Evolutionary conservation across 2,888 invertebrate species (phyloP).

Genomic region (Dryadula phaetusa): DNA sequence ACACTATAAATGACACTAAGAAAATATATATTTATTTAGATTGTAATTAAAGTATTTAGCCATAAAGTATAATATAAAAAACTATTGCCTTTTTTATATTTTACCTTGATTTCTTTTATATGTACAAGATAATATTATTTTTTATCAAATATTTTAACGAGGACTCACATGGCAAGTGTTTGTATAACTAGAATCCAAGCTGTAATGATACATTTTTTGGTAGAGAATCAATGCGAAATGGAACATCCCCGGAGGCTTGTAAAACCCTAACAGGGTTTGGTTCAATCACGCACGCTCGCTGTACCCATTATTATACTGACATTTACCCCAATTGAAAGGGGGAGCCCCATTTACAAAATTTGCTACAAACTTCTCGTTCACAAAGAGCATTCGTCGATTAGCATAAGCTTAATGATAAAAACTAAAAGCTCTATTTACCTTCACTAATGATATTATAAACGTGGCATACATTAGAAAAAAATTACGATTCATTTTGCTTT

Average conservation of each 20-base stretch:
- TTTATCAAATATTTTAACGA: conserved; percentile 11
- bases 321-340: conserved; percentile 42
- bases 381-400: conserved; percentile 26
- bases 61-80: too few species aligned
- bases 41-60: too few species aligned
- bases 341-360: conserved; percentile 35
- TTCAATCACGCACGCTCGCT: conserved; percentile 45
- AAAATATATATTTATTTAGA: too few species aligned
- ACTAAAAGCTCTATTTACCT: background rate
- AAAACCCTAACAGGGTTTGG: conserved; percentile 42
- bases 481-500: background rate
- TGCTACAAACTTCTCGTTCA: conserved; percentile 27
- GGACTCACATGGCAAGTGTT: conserved; percentile 7
- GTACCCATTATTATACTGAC: conserved; percentile 40
- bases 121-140: conserved; percentile 9
- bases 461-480: background rate
- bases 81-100: background rate
- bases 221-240: conserved; percentile 44
- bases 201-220: conserved; percentile 42
- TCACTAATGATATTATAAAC: background rate
- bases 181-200: conserved; percentile 21
- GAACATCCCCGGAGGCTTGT: conserved; percentile 41
- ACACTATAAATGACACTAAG: too few species aligned
- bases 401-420: conserved; percentile 5
- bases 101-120: background rate